Evolutionary conservation across 2,113 vertebrate species (phyloP).

Genomic region (Lycaon pictus): DNA sequence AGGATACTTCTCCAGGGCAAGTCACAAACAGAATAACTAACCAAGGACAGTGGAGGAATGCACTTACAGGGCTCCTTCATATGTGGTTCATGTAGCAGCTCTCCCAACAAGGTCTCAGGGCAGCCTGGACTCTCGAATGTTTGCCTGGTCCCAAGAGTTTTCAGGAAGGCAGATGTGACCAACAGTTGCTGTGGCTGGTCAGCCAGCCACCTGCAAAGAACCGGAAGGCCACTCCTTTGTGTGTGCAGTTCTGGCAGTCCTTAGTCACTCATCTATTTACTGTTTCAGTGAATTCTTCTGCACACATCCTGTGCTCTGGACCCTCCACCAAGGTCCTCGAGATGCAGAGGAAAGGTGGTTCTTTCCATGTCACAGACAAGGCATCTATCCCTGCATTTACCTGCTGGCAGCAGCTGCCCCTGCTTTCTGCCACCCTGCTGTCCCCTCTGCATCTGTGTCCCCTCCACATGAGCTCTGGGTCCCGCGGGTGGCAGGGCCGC

Average conservation of each 20-base stretch:
- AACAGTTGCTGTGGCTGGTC: accelerated
- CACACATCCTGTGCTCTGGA: no score
- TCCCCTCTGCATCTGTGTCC: background rate
- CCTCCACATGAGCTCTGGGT: accelerated
- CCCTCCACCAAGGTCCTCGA: background rate
- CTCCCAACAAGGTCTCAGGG: background rate
- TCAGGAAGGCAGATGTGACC: background rate
- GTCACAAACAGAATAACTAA: no score
- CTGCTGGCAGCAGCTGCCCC: accelerated
- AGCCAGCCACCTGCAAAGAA: background rate
- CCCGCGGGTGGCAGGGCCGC: background rate
- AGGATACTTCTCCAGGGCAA: background rate
- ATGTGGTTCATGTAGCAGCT: background rate
- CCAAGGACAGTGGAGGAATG: no score
- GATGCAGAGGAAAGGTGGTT: background rate
- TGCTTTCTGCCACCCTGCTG: background rate
- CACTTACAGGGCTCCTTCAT: background rate
- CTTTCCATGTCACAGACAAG: background rate
- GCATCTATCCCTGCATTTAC: accelerated
- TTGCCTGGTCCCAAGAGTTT: background rate
- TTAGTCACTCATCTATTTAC: background rate
- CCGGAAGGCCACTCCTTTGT: background rate
- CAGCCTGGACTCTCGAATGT: accelerated
- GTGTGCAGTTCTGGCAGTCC: accelerated
- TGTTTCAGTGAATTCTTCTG: no score